A percentile compares a stretch with the other conserved stretches of the same genome.
These are phyloP conservation scores for Poeciliopsis gracilis DNA, from an alignment of 2,797 vertebrate species.

Conservation along the genomic window DNA sequence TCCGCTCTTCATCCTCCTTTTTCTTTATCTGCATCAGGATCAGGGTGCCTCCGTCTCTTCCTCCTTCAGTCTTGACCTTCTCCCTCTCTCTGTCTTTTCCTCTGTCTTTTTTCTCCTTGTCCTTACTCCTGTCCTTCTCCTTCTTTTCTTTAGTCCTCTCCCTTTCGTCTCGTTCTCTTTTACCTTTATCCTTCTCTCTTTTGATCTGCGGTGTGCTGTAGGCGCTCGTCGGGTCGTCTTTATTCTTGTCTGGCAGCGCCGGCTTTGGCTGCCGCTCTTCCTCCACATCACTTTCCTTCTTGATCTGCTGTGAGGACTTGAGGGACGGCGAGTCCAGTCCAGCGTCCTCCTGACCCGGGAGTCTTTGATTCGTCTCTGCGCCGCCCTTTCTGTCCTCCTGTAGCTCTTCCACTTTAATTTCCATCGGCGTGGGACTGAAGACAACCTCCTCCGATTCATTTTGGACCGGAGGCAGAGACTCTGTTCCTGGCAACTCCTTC, in stretches of 20 bases:
- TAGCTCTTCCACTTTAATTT: constrained; percentile 45
- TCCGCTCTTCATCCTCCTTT: constrained; percentile 69
- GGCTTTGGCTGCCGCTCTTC: constrained; percentile 66
- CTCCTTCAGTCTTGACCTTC: constrained; percentile 56
- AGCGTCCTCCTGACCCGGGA: constrained; percentile 35
- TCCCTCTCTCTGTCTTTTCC: constrained; percentile 66
- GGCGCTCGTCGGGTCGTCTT: constrained; percentile 55
- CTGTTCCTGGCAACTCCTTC: constrained; percentile 39
- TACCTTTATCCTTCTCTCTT: constrained; percentile 68
- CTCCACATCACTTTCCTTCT: constrained; percentile 60
- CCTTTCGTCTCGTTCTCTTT: constrained; percentile 63
- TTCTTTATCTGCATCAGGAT: constrained; percentile 48
- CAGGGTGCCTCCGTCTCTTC: constrained; percentile 44
- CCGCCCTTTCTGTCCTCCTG: constrained; percentile 33
- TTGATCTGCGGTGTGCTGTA: constrained; percentile 56
- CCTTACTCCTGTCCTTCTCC: constrained; percentile 66
- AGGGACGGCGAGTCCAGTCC: constrained; percentile 31
- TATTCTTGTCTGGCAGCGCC: constrained; percentile 66
- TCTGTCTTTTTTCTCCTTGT: constrained; percentile 65
- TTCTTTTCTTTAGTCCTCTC: constrained; percentile 64
- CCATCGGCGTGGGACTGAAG: constrained; percentile 29
- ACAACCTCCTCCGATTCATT: constrained; percentile 56
- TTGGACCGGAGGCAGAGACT: constrained; percentile 31
- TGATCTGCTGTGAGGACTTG: constrained; percentile 57
- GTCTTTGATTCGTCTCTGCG: constrained; percentile 27